These are phyloP conservation scores for Tauraco hartlaubi DNA, from an alignment of 2,797 vertebrate species.

Conservation along the genomic window DNA sequence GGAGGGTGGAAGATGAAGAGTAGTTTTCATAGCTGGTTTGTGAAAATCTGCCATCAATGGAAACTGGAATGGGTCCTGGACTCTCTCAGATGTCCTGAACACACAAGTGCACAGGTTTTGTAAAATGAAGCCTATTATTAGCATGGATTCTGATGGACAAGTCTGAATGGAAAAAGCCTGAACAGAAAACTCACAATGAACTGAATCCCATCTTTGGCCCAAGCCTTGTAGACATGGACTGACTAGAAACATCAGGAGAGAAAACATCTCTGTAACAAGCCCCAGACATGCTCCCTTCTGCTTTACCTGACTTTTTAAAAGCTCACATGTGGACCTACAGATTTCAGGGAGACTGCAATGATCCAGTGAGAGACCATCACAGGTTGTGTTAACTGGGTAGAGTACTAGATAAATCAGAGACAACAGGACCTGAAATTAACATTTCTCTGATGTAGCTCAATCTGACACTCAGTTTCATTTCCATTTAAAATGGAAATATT, in stretches of 20 bases:
- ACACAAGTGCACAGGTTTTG: neutral
- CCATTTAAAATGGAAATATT: neutral
- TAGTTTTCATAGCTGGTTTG: neutral
- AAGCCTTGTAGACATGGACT: neutral
- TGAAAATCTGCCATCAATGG: neutral
- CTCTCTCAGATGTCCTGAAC: neutral
- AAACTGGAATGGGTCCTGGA: neutral
- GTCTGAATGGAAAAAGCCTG: neutral
- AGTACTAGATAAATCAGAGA: neutral
- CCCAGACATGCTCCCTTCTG: neutral
- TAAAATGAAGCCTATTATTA: neutral
- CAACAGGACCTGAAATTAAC: neutral
- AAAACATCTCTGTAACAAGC: neutral
- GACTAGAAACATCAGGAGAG: neutral
- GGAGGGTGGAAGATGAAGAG: neutral
- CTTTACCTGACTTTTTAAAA: neutral
- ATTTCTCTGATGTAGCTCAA: neutral
- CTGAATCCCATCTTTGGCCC: neutral
- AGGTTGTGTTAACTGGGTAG: neutral
- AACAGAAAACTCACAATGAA: neutral
- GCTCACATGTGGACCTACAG: fast-evolving
- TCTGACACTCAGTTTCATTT: neutral
- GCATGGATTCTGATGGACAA: neutral
- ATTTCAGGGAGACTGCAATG: neutral
- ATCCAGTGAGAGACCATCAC: neutral